Percentiles rank a stretch among this genome's conserved stretches.
Evolutionary conservation across 2,888 invertebrate species (phyloP).

Genomic region (Pollenia labialis): DNA sequence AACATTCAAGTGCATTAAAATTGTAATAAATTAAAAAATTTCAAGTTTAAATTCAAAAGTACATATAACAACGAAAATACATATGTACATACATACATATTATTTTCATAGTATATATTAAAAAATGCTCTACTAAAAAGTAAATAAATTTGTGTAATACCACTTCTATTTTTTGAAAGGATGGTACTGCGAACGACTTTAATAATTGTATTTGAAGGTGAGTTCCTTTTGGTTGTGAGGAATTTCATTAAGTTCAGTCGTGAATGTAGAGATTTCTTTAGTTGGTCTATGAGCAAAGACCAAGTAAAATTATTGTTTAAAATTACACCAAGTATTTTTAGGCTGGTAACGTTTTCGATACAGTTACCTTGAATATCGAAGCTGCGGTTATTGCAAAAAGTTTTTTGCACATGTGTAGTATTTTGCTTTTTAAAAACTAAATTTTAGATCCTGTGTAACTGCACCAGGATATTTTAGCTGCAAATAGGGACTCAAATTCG

Average conservation of each 20-base stretch:
- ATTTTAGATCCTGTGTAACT: background rate
- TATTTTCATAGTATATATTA: background rate
- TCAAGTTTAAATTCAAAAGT: constrained; percentile 27
- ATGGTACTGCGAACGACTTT: too few species aligned
- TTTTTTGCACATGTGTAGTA: background rate
- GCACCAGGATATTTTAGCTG: background rate
- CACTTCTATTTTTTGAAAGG: too few species aligned
- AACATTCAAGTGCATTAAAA: constrained; percentile 21
- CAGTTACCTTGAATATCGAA: background rate
- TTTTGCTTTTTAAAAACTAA: background rate
- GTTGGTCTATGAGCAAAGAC: too few species aligned
- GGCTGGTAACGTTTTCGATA: background rate
- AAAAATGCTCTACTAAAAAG: background rate
- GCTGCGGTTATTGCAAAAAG: background rate
- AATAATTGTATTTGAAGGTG: too few species aligned
- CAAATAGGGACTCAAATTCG: background rate
- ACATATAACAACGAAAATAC: background rate
- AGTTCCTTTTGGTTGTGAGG: too few species aligned
- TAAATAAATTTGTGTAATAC: too few species aligned
- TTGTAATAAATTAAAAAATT: constrained; percentile 4
- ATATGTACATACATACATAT: background rate
- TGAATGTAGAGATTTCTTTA: too few species aligned
- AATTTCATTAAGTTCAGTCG: too few species aligned
- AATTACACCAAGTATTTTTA: too few species aligned
- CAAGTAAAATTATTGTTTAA: too few species aligned